Percentiles rank a stretch among this genome's conserved stretches.
Conservation (phyloP, 2,113 vertebrate genomes). For the Lycaon pictus region DNA sequence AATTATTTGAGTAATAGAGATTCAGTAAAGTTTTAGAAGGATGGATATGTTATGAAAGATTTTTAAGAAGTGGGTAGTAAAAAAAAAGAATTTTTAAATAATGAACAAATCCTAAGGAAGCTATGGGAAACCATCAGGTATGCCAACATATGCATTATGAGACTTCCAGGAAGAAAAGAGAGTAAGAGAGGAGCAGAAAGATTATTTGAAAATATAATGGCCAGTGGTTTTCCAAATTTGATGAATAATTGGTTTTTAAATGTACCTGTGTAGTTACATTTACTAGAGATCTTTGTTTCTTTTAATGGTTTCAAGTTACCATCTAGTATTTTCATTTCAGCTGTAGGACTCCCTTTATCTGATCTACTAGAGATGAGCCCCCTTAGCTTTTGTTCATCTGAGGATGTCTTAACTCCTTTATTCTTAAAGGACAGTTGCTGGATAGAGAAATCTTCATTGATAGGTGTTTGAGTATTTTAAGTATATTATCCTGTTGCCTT, state of each 20-base stretch:
- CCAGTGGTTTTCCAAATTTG: too few relatives aligned
- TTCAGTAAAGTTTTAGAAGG: neutral
- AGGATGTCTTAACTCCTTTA: neutral
- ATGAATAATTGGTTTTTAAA: neutral
- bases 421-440: neutral
- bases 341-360: neutral
- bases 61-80: neutral
- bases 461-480: neutral
- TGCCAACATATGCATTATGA: too few relatives aligned
- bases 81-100: neutral
- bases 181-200: too few relatives aligned
- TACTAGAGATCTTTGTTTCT: neutral
- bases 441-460: neutral
- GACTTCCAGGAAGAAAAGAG: too few relatives aligned
- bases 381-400: neutral
- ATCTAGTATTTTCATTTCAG: neutral
- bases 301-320: neutral
- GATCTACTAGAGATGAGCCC: neutral
- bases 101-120: too few relatives aligned
- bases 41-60: neutral
- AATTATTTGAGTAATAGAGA: neutral
- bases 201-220: too few relatives aligned
- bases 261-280: neutral
- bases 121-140: too few relatives aligned
- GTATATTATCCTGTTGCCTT: neutral